These are phyloP conservation scores for Laticauda laticaudata DNA, from an alignment of 2,113 vertebrate genomes.

Conservation along the genomic window DNA sequence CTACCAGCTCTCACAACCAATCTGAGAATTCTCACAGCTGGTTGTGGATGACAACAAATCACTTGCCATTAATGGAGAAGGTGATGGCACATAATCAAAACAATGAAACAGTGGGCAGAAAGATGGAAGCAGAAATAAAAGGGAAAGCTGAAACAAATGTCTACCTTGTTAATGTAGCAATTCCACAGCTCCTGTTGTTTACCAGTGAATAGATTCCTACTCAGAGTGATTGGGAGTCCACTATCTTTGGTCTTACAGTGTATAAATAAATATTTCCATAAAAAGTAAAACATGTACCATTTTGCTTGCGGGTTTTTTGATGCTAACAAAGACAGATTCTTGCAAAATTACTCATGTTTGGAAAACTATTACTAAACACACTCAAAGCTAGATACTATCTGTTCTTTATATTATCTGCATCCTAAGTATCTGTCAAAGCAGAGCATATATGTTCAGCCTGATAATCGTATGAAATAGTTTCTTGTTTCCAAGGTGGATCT, in stretches of 20 bases:
- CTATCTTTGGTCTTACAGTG: neutral
- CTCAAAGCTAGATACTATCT: neutral
- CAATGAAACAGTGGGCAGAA: neutral
- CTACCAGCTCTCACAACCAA: neutral
- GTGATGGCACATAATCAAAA: neutral
- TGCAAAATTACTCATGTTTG: neutral
- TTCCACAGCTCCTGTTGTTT: neutral
- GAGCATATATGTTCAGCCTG: neutral
- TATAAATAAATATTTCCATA: neutral
- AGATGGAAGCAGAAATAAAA: neutral
- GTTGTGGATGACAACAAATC: neutral
- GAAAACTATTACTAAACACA: neutral
- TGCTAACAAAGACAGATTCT: neutral
- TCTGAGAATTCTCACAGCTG: neutral
- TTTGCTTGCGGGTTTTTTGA: neutral
- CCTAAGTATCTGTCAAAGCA: neutral
- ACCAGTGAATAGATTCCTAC: neutral
- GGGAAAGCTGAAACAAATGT: neutral
- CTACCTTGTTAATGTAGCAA: neutral
- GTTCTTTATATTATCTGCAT: neutral
- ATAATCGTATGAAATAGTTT: neutral
- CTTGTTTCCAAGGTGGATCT: neutral
- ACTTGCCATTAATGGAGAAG: neutral
- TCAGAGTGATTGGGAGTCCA: neutral
- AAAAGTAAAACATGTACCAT: no score